Conservation (phyloP, 2,888 invertebrate species). For the Nasonia oneida region DNA sequence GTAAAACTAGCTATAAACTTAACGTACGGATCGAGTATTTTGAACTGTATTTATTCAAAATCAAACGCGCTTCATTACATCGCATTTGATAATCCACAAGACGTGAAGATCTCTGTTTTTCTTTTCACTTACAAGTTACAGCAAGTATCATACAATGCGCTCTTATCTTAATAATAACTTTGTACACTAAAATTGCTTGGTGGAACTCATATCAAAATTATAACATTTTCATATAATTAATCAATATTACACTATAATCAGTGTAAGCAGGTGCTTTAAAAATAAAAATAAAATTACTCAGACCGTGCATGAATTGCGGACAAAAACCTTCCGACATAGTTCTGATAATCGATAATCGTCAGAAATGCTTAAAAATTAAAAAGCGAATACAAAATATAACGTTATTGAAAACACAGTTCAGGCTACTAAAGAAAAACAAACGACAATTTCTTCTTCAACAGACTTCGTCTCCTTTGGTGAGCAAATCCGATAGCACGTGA, state of each 20-base stretch:
- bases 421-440: not conserved
- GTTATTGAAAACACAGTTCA: not conserved
- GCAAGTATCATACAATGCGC: conserved; percentile 10
- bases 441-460: not conserved
- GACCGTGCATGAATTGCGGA: too few species aligned
- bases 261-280: too few species aligned
- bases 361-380: too few species aligned
- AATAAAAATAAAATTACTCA: too few species aligned
- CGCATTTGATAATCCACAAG: not conserved
- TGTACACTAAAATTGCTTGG: conserved; percentile 23
- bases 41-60: conserved; percentile 48
- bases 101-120: not conserved
- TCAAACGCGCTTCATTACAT: conserved; percentile 37
- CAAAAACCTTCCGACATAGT: too few species aligned
- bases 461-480: not conserved
- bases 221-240: too few species aligned
- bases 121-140: not conserved
- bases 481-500: conserved; percentile 72
- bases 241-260: too few species aligned
- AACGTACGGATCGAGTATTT: not conserved
- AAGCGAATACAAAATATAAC: not conserved
- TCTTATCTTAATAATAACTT: conserved; percentile 2
- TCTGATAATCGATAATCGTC: too few species aligned
- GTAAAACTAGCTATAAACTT: not conserved
- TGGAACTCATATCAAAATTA: not conserved